These are phyloP conservation scores for Nesogale talazaci DNA, from an alignment of 2,113 vertebrate genomes.

Conservation along the genomic window DNA sequence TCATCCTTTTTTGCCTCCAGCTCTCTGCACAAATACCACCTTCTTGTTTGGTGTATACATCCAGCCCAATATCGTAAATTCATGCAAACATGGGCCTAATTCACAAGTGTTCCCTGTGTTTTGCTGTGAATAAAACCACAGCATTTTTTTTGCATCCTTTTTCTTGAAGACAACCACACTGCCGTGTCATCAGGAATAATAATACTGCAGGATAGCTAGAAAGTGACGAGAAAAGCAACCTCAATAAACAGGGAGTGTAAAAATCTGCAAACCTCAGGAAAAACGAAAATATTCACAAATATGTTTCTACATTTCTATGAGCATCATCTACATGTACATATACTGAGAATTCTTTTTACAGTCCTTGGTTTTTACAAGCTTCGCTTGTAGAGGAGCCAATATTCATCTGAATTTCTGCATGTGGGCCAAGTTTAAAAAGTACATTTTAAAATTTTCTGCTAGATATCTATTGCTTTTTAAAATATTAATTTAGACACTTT, in stretches of 20 bases:
- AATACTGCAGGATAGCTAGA: neutral
- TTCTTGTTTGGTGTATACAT: neutral
- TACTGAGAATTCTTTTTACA: neutral
- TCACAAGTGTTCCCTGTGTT: neutral
- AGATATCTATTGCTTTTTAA: neutral
- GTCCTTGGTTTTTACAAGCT: neutral
- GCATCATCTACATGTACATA: neutral
- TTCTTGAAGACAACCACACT: neutral
- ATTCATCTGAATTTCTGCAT: neutral
- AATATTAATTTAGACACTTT: conserved; percentile 9
- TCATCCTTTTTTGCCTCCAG: neutral
- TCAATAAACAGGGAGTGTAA: neutral
- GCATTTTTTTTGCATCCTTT: neutral
- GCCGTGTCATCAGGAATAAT: neutral
- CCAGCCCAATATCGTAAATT: neutral
- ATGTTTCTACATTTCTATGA: neutral
- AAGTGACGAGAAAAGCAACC: neutral
- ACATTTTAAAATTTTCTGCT: conserved; percentile 20
- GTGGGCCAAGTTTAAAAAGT: neutral
- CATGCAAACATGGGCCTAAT: neutral
- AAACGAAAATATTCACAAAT: neutral
- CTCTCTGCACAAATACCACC: neutral
- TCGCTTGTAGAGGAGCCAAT: neutral
- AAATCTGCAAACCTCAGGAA: conserved; percentile 8
- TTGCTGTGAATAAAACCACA: conserved; percentile 7